Evolutionary conservation across 2,888 invertebrate species (phyloP), one percentile per base, ranked within the genome.

Genomic region (Aphelenchoides bicaudatus): DNA sequence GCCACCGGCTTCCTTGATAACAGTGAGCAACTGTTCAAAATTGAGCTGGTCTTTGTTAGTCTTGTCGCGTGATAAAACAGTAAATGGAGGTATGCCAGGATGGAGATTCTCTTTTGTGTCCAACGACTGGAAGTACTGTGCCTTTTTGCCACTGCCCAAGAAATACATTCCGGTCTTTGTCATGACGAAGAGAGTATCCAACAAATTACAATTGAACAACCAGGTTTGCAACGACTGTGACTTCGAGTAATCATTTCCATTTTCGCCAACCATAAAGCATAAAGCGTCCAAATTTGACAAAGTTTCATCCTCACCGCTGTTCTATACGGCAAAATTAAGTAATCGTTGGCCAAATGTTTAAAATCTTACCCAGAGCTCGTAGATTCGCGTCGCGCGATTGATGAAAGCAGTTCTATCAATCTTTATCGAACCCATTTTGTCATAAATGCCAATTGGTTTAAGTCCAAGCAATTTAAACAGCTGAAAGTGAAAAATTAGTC

Each of bases 221-320:
- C 96, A 98, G 57, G 89, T 89, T 88, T 96, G 94, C 67, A 96
- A 83, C 19, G 96, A 88, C 68, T 89, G 89, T 3, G 94, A 92
- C 83, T 98, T 98, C 80, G 91, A 90, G 82, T 98, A 98, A 65
- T 90, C 87, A 79, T 94, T 87, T 74, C 94, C 93, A 79, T 94
- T 92, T 8, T 88, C 87, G 56, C 94, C 94, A 60, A 93, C 91
- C 47, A 96, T 83, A 69, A 91, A 91, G 84, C 96, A 92, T 74
- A 88, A 86, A 81, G 90, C 89, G 21, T 72, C 74, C 25, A 82
- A 64, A 6, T 65, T 34, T 8, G 54, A 30, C 6, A 66, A 39
- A 3, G 72, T 67, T 59, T 80, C 80, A 52, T 78, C 77, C 34
- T 47, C 86, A 19, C 67, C 67, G 4, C 62, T 57, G 23, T 66